A percentile compares a stretch with the other conserved stretches of the same genome.
Evolutionary conservation across 2,113 vertebrate genomes (phyloP).

Genomic region (Archocentrus centrarchus): DNA sequence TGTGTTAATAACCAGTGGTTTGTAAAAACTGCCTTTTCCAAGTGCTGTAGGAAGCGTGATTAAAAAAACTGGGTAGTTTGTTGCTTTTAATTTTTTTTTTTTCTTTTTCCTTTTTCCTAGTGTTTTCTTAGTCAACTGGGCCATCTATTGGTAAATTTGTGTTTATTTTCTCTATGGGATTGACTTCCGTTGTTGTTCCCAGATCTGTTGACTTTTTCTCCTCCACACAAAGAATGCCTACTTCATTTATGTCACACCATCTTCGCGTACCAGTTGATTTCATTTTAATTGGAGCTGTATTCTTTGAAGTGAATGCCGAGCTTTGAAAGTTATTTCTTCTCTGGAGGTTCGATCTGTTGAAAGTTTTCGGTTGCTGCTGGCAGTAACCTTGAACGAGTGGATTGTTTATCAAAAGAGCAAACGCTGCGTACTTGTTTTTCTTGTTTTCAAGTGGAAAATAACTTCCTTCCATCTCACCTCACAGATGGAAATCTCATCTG

Average conservation of each 20-base stretch:
- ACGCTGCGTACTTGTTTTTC: conserved; percentile 34
- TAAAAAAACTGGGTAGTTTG: conserved; percentile 37
- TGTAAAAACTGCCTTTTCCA: conserved; percentile 71
- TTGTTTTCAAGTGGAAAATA: conserved; percentile 27
- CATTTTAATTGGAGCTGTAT: conserved; percentile 27
- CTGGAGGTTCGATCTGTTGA: conserved; percentile 50
- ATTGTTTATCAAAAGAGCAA: conserved; percentile 51
- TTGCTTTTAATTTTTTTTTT: conserved; percentile 19
- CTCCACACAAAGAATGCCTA: conserved; percentile 46
- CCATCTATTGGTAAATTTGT: conserved; percentile 37
- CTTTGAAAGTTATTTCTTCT: conserved; percentile 26
- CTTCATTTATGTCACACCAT: conserved; percentile 26
- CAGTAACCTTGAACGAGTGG: conserved; percentile 68
- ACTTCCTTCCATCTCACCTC: conserved; percentile 16
- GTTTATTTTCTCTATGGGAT: not conserved
- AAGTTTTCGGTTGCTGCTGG: conserved; percentile 78
- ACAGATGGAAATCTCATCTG: conserved; percentile 28
- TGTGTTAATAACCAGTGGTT: conserved; percentile 68
- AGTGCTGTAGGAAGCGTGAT: conserved; percentile 75
- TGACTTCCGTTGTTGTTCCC: conserved; percentile 13
- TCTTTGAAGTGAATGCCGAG: conserved; percentile 18
- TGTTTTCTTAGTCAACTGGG: conserved; percentile 44
- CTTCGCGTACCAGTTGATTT: conserved; percentile 17
- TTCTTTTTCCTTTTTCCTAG: not conserved
- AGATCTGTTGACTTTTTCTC: conserved; percentile 17